Conservation (phyloP, 2,888 invertebrate species). For the Calameuta idolon region DNA sequence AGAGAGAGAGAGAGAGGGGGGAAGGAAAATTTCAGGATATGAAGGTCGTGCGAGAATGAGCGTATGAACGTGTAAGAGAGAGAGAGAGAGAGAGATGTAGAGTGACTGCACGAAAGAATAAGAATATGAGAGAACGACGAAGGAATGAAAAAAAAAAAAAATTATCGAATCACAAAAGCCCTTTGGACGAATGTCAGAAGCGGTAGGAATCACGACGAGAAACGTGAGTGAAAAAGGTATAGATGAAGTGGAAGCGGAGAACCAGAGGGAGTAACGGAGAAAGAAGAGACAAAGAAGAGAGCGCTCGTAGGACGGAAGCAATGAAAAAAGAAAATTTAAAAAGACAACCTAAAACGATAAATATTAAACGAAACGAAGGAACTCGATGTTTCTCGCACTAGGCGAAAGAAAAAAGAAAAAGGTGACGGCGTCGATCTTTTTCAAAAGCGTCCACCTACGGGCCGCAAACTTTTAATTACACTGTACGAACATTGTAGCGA, state of each 20-base stretch:
- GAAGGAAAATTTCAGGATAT: conserved; percentile 13
- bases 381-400: neutral
- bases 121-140: conserved; percentile 26
- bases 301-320: conserved; percentile 6
- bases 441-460: neutral
- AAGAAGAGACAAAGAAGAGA: conserved; percentile 24
- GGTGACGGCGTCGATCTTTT: neutral
- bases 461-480: conserved; percentile 26
- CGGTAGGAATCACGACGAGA: neutral
- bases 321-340: conserved; percentile 2
- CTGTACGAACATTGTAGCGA: conserved; percentile 55
- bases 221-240: neutral
- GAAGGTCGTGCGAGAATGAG: conserved; percentile 16
- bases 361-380: neutral
- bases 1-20: conserved; percentile 16
- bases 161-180: neutral
- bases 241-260: conserved; percentile 16
- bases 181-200: neutral
- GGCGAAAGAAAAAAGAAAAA: neutral
- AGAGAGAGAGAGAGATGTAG: conserved; percentile 23
- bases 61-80: neutral
- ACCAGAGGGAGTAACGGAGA: conserved; percentile 20
- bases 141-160: conserved; percentile 21
- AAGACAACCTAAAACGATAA: conserved; percentile 29
- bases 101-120: conserved; percentile 31